Percentiles rank a stretch among this genome's conserved stretches.
Conservation (phyloP, 2,113 vertebrate genomes). For the Pavo muticus region DNA sequence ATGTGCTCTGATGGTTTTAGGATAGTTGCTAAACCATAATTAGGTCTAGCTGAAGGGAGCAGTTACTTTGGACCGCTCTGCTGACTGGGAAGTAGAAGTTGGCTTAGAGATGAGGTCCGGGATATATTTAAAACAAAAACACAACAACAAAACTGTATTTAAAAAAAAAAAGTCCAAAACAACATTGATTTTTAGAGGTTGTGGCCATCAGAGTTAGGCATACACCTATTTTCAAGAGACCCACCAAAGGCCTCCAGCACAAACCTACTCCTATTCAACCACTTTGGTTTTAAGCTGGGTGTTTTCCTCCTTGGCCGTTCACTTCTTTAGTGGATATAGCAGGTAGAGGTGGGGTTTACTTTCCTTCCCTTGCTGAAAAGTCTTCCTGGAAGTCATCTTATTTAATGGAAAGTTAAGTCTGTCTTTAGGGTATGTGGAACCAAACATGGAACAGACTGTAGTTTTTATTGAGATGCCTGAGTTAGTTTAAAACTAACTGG, state of each 20-base stretch:
- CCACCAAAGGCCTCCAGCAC: rapidly evolving
- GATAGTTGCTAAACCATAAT: neutral
- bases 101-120: neutral
- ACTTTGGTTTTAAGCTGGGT: neutral
- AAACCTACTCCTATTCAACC: neutral
- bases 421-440: neutral
- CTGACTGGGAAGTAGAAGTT: neutral
- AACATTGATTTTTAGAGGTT: neutral
- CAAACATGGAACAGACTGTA: neutral
- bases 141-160: neutral
- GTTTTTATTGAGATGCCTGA: neutral
- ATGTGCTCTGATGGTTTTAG: neutral
- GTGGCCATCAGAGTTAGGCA: neutral
- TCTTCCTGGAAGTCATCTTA: rapidly evolving
- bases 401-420: neutral
- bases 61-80: neutral
- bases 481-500: neutral
- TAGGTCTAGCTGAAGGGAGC: neutral
- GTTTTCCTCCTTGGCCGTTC: neutral
- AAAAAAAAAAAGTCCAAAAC: neutral
- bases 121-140: neutral
- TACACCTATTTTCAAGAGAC: neutral
- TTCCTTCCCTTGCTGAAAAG: neutral
- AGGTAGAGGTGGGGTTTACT: neutral
- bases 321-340: rapidly evolving